These are phyloP conservation scores for Calypte anna DNA, from an alignment of 2,113 vertebrate genomes.

Conservation along the genomic window DNA sequence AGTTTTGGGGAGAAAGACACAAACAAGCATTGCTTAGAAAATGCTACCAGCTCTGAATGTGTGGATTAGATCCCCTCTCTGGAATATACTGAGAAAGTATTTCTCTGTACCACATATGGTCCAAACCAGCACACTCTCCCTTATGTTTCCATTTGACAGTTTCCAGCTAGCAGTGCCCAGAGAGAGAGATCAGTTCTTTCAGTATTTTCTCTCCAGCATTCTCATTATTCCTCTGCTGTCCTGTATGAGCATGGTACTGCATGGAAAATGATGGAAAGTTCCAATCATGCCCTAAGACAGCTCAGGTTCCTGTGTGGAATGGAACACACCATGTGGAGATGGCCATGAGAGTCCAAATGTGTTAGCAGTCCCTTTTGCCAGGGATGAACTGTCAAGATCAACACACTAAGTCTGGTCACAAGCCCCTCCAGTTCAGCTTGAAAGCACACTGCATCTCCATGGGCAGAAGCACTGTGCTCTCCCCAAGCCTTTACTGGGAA, in stretches of 20 bases:
- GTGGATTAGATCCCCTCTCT: background rate
- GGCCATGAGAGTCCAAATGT: rapidly evolving
- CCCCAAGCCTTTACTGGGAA: background rate
- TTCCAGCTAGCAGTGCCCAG: background rate
- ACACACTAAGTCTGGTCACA: background rate
- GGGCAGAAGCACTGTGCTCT: background rate
- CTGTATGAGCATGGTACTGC: background rate
- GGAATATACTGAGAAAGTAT: background rate
- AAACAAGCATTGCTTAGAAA: background rate
- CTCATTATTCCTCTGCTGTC: background rate
- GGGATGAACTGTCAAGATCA: background rate
- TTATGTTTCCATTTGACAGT: background rate
- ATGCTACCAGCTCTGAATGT: background rate
- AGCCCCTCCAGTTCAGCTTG: background rate
- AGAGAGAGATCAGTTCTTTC: background rate
- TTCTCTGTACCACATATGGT: background rate
- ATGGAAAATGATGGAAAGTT: background rate
- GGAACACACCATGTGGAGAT: background rate
- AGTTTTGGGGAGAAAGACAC: background rate
- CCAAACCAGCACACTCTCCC: background rate
- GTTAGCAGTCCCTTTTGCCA: background rate
- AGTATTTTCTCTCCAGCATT: background rate
- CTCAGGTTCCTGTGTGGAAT: background rate
- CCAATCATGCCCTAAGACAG: background rate
- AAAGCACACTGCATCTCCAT: background rate